Base-by-base conservation (phyloP, 2,113 vertebrate species). In the Plectropomus leopardus region DNA sequence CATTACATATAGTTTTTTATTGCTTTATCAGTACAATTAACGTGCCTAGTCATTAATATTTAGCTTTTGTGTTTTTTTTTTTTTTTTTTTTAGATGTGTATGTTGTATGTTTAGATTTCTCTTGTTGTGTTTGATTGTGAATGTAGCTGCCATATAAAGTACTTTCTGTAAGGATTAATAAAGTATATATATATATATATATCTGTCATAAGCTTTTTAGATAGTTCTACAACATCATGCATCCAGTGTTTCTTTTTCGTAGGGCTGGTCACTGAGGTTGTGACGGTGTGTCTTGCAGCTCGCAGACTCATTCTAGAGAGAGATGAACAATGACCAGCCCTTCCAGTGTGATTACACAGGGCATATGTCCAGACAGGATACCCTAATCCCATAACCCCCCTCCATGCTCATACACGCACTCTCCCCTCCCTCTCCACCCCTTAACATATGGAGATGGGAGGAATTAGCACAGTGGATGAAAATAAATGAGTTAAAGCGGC, bases 401-500 rank as follows among this genome's bases (percentile, higher is more conserved):
- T 45, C 24, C 23, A 67, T 34, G 64, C 57, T 11, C 54, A 10
- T 45, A 40, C 34, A 32, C 57, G 10, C 48, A 11, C 21, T 24
- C n/a, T 55, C 71, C 71, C 66, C 67, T 45, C 80, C 69, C n/a
- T 45, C 30, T 47, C 26, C 58, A 45, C 42, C 71, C 50, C 50
- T 85, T 61, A 92, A 91, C 94, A 92, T 94, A 93, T 94, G 94
- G 93, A 93, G 93, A 87, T n/a, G 58, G 80, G 53, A 87, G 93
- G 94, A 95, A 95, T 96, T 96, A 96, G 87, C 71, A 64, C 81
- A 72, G 79, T 80, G 86, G 88, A 91, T 86, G 82, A 82, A 87
- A 95, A 93, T 87, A 95, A 94, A 89, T 76, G 92, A 93, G 89
- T 94, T 91, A 87, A 92, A 88, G 88, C 91, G 36, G 72, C 61